A percentile compares a stretch with the other conserved stretches of the same genome.
These are phyloP conservation scores for Portunus trituberculatus DNA, from an alignment of 1,140 invertebrate genomes.

Conservation along the genomic window DNA sequence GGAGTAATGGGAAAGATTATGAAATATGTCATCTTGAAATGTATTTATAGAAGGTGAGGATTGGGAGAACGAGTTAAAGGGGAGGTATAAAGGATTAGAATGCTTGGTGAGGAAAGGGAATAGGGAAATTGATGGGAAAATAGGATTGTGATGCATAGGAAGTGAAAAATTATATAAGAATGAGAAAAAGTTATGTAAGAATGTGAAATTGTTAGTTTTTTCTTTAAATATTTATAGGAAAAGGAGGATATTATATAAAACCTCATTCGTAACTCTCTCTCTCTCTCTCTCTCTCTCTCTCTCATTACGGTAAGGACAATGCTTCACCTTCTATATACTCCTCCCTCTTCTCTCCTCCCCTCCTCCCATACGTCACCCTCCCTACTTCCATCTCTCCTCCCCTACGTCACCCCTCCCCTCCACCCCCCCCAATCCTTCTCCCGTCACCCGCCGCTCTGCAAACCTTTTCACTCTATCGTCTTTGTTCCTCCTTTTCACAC, in stretches of 20 bases:
- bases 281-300: constrained; percentile 39
- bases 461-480: neutral
- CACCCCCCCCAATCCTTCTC: neutral
- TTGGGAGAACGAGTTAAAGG: too few species aligned
- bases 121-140: neutral
- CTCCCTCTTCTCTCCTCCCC: neutral
- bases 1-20: too few species aligned
- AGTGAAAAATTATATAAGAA: neutral
- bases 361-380: neutral
- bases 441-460: neutral
- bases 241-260: neutral
- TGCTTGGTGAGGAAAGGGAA: too few species aligned
- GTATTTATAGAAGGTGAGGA: too few species aligned
- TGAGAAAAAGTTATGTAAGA: neutral
- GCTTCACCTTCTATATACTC: neutral
- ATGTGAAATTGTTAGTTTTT: neutral
- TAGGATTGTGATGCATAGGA: neutral
- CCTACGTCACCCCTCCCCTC: neutral
- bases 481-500: neutral
- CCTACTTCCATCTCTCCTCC: neutral
- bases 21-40: too few species aligned
- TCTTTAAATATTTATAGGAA: neutral
- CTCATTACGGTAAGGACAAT: neutral
- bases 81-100: too few species aligned
- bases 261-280: neutral